Conservation (phyloP, 2,113 vertebrate species). For the Tympanuchus pallidicinctus region DNA sequence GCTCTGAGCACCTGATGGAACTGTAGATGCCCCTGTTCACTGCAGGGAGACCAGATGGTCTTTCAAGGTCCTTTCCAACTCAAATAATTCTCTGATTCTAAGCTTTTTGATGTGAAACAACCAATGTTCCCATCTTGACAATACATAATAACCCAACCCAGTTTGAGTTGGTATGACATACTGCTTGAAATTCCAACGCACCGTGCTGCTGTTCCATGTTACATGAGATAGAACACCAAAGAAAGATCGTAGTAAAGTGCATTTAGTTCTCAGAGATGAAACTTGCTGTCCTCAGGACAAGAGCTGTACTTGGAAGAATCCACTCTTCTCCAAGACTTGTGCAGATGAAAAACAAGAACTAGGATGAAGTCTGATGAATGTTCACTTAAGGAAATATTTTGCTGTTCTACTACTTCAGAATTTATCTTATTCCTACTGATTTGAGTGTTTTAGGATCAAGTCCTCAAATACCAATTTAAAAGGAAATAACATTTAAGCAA, state of each 20-base stretch:
- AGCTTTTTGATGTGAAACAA: not conserved
- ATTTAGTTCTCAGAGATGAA: not conserved
- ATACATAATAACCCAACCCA: not conserved
- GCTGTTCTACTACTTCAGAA: not conserved
- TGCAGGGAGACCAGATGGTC: too few relatives aligned
- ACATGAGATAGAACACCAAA: not conserved
- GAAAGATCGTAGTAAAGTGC: not conserved
- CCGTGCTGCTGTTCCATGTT: accelerated
- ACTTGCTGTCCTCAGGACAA: not conserved
- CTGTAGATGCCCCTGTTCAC: too few relatives aligned
- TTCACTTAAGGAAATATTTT: not conserved
- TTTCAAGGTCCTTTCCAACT: too few relatives aligned
- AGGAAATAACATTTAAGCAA: not conserved
- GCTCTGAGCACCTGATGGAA: too few relatives aligned
- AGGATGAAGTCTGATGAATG: not conserved
- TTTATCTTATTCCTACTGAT: not conserved
- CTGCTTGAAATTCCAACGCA: not conserved
- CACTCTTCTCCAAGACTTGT: not conserved
- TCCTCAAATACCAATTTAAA: not conserved
- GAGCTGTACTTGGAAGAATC: not conserved
- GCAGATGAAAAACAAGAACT: not conserved
- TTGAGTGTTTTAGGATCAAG: not conserved
- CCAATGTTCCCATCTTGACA: not conserved
- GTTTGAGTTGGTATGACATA: not conserved
- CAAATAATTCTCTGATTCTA: not conserved